A percentile compares a stretch with the other conserved stretches of the same genome.
Conservation (phyloP, 2,888 invertebrate genomes). For the Erebia epiphron region DNA sequence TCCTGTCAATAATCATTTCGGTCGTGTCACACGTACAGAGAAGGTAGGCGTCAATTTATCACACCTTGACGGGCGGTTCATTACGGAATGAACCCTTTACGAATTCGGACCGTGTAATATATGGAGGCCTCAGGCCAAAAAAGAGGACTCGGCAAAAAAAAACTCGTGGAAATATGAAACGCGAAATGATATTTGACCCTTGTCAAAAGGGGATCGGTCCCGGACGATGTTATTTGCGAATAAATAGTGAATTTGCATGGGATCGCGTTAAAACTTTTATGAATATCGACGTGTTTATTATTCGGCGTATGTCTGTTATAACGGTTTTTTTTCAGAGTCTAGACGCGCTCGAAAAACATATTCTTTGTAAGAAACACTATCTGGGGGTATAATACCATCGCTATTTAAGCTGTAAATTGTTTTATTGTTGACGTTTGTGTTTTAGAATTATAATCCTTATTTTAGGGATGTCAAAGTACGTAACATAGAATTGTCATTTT, state of each 20-base stretch:
- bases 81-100: conserved; percentile 46
- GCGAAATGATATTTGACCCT: conserved; percentile 47
- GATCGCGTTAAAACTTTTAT: conserved; percentile 35
- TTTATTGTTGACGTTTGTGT: too few relatives aligned
- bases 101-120: conserved; percentile 46
- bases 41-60: conserved; percentile 45
- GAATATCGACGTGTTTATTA: conserved; percentile 33
- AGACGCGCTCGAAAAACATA: too few relatives aligned
- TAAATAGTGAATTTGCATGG: conserved; percentile 46
- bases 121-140: conserved; percentile 42
- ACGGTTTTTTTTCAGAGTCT: background rate
- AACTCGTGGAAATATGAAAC: conserved; percentile 43
- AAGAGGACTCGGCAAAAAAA: conserved; percentile 44
- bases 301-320: conserved; percentile 15
- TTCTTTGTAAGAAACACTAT: too few relatives aligned
- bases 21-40: conserved; percentile 48
- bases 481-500: too few relatives aligned
- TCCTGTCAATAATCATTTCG: conserved; percentile 38
- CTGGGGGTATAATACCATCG: too few relatives aligned
- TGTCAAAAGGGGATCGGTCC: conserved; percentile 41
- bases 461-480: too few relatives aligned
- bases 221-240: conserved; percentile 44
- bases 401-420: too few relatives aligned
- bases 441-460: too few relatives aligned
- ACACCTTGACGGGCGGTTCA: conserved; percentile 43